Conservation (phyloP, 1,140 invertebrate genomes). For the Drosophila ironensis region DNA sequence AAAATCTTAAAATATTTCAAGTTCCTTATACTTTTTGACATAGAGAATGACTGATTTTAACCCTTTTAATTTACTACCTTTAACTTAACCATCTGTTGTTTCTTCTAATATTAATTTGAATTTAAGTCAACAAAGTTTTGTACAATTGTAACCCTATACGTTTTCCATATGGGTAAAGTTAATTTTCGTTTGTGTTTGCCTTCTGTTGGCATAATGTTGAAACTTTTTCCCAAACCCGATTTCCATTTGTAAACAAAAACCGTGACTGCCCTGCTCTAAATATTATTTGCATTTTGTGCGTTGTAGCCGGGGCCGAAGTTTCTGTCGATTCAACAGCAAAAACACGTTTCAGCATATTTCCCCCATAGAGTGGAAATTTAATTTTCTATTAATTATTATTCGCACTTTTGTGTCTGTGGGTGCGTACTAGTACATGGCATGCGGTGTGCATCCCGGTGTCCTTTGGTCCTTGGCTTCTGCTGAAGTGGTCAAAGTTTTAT, state of each 20-base stretch:
- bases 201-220: slow-evolving; percentile 2
- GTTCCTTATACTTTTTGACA: background rate
- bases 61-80: too few relatives aligned
- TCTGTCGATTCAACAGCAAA: slow-evolving; percentile 13
- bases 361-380: slow-evolving; percentile 39
- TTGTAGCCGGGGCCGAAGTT: slow-evolving; percentile 5
- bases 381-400: slow-evolving; percentile 59
- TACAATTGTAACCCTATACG: background rate
- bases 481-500: slow-evolving; percentile 56
- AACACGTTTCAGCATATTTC: slow-evolving; percentile 29
- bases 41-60: too few relatives aligned
- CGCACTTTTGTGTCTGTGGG: slow-evolving; percentile 13
- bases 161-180: background rate
- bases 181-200: slow-evolving; percentile 2
- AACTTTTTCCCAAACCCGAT: slow-evolving; percentile 37
- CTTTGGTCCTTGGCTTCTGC: slow-evolving; percentile 23
- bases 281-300: slow-evolving; percentile 35
- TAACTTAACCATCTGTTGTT: too few relatives aligned
- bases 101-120: too few relatives aligned
- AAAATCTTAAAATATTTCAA: background rate
- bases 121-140: too few relatives aligned
- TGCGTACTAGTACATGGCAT: background rate
- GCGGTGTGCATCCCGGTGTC: background rate
- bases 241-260: slow-evolving; percentile 35
- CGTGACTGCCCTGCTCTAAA: slow-evolving; percentile 10